Conservation (phyloP, 2,888 invertebrate species). For the Herminia tarsipennalis region DNA sequence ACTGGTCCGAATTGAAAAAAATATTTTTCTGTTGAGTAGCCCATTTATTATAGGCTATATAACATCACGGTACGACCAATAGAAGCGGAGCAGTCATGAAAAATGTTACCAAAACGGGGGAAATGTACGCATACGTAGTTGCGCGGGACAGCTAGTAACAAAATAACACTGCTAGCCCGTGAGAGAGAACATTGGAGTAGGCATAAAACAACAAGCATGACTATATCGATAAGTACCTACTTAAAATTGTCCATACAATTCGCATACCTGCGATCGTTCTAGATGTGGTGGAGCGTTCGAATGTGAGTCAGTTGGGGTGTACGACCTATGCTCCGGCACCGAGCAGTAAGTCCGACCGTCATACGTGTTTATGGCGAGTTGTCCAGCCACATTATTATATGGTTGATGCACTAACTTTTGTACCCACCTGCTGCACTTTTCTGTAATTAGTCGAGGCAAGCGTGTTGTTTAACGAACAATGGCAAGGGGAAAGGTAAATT, state of each 20-base stretch:
- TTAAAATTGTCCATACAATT: slow-evolving; percentile 7
- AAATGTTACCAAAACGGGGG: too few species aligned
- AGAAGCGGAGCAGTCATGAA: too few species aligned
- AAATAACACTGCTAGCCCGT: too few species aligned
- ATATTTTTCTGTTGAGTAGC: too few species aligned
- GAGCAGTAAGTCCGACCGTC: slow-evolving; percentile 31
- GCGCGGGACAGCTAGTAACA: too few species aligned
- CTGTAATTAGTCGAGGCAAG: slow-evolving; percentile 29
- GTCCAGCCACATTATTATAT: slow-evolving; percentile 37
- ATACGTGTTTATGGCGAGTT: slow-evolving; percentile 31
- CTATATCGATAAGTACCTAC: background rate
- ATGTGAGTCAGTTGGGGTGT: slow-evolving; percentile 43
- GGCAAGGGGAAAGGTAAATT: slow-evolving; percentile 24
- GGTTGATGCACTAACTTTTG: slow-evolving; percentile 32
- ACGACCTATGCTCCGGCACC: slow-evolving; percentile 41
- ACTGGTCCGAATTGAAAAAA: too few species aligned
- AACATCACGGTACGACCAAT: too few species aligned
- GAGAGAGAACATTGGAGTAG: too few species aligned
- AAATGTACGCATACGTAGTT: too few species aligned
- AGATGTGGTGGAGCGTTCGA: slow-evolving; percentile 13
- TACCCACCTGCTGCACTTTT: slow-evolving; percentile 42
- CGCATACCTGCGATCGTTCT: slow-evolving; percentile 8
- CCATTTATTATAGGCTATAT: too few species aligned
- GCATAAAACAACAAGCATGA: background rate
- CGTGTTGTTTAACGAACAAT: slow-evolving; percentile 20